Conservation (phyloP, 64 coral and sea anemone species). For the Montipora foliosa region DNA sequence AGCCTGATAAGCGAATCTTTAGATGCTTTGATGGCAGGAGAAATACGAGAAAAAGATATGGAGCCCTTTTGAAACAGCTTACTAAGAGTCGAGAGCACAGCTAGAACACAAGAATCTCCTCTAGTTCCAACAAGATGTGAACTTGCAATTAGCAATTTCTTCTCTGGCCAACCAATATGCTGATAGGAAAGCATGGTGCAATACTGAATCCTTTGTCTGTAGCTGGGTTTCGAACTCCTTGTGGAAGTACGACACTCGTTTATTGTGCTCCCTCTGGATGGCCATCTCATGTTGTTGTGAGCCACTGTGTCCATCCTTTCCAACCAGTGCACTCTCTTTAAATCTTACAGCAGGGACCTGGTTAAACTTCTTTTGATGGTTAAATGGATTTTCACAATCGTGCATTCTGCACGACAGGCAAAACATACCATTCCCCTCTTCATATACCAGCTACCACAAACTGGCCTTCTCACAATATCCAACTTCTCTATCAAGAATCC, state of each 20-base stretch:
- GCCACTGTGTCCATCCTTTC: constrained; percentile 52
- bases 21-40: constrained; percentile 58
- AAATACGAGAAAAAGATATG: constrained; percentile 36
- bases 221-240: constrained; percentile 59
- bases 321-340: constrained; percentile 53
- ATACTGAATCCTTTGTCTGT: constrained; percentile 58
- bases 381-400: constrained; percentile 67
- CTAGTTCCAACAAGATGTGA: neutral
- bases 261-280: constrained; percentile 66
- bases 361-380: constrained; percentile 66
- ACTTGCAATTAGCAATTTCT: too few species aligned
- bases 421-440: constrained; percentile 61
- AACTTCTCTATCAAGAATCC: constrained; percentile 63
- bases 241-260: constrained; percentile 63
- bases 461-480: constrained; percentile 60
- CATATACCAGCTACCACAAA: constrained; percentile 63
- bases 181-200: constrained; percentile 51
- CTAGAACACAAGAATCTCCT: constrained; percentile 51
- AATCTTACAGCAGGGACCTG: constrained; percentile 60
- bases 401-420: constrained; percentile 61
- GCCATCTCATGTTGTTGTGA: constrained; percentile 55
- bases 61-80: constrained; percentile 40
- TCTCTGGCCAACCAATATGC: constrained; percentile 20
- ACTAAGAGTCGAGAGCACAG: constrained; percentile 31
- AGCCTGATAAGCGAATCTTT: constrained; percentile 53